Evolutionary conservation across 2,888 invertebrate species (phyloP), one percentile per base, ranked within the genome.

Genomic region (Mimas tiliae): DNA sequence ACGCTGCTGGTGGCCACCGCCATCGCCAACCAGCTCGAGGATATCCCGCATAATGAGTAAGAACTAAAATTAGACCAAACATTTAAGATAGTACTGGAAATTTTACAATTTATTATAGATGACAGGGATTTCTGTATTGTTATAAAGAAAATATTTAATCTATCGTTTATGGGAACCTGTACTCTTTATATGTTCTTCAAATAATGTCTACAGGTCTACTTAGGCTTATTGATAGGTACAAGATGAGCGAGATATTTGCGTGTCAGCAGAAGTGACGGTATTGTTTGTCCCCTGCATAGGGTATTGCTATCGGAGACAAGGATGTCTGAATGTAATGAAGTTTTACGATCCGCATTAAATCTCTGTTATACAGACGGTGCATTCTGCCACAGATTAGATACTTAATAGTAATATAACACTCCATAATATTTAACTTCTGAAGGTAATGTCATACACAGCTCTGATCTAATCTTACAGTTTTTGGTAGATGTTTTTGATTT

Each of bases 11-110:
- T 85, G 72, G 85, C 85, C 65, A 81, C 82, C 70, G 87, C 87
- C 75, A 80, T 95, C 77, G 94, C 95, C 79, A 97, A 97, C 92
- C 97, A 97, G 91, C 97, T 97, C 83, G 97, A 97, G 94, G 97
- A 97, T 88, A 97, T 97, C 85, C 97, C 97, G 69, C 97, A 97
- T 90, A 97, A 97, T 93, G 97, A 97, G 97, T 97, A 95, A 97
- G 97, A 95, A 67, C 47, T 64, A 63, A 16, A n/a, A 19, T 58
- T 42, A 42, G 11, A 19, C 19, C 11, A 42, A 19, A 38, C 11
- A 16, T 42, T 55, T 19, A 12, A 19, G 11, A 21, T 7, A 42
- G 38, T 19, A 6, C 0, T 16, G 16, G 6, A 34, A 34, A 4
- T 9, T 38, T 8, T 9, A 11, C 6, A n/a, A n/a, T 34, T 53